Conservation (phyloP, 2,797 vertebrate species). For the Pangasius macronema region DNA sequence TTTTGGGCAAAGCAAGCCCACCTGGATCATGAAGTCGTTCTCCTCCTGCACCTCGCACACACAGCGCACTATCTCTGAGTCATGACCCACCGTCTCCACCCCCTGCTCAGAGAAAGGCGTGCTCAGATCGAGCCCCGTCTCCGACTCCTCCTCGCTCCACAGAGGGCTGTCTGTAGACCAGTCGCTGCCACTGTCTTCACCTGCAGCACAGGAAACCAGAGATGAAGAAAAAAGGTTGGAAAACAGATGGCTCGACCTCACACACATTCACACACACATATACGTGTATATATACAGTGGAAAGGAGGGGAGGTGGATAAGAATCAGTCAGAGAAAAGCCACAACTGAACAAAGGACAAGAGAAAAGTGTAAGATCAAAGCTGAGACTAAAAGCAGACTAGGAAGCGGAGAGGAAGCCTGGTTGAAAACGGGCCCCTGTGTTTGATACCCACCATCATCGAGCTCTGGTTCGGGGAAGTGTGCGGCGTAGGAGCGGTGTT, state of each 20-base stretch:
- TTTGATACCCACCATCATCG: constrained; percentile 73
- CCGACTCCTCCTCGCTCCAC: constrained; percentile 89
- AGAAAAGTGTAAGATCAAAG: not conserved
- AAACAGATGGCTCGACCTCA: not conserved
- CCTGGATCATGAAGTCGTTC: constrained; percentile 99
- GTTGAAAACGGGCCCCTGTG: constrained; percentile 63
- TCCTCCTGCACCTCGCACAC: constrained; percentile 96
- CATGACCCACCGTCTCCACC: constrained; percentile 73
- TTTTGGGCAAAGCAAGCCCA: constrained; percentile 56
- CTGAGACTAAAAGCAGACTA: constrained; percentile 21
- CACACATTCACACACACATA: not conserved
- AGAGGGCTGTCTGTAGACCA: constrained; percentile 91
- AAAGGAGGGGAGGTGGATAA: too few species aligned
- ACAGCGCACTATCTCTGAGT: constrained; percentile 89
- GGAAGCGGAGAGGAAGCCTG: constrained; percentile 41
- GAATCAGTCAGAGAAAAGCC: not conserved
- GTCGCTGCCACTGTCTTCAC: constrained; percentile 88
- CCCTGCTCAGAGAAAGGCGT: constrained; percentile 78
- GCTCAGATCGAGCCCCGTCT: constrained; percentile 79
- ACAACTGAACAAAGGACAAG: not conserved
- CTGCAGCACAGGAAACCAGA: constrained; percentile 63
- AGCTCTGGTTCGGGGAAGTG: constrained; percentile 73
- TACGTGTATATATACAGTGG: not conserved
- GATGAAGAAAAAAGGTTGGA: not conserved
- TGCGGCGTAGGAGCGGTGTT: constrained; percentile 60